These are phyloP conservation scores for Borostomias antarcticus DNA, from an alignment of 2,797 vertebrate species.

Conservation along the genomic window DNA sequence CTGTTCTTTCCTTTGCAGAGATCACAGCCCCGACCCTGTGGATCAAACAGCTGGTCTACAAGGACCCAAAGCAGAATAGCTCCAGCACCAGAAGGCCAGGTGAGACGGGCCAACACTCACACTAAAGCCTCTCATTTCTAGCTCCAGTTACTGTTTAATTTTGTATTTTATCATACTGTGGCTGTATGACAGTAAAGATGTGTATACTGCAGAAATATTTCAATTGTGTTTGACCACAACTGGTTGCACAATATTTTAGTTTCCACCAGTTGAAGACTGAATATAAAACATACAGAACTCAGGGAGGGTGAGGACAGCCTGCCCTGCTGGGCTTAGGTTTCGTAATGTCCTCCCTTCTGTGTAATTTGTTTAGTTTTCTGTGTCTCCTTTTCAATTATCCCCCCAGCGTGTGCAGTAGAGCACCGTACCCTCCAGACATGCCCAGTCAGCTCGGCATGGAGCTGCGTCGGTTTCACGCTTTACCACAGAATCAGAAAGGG, in stretches of 20 bases:
- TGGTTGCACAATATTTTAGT: constrained; percentile 49
- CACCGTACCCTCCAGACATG: constrained; percentile 54
- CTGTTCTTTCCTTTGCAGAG: constrained; percentile 74
- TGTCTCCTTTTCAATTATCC: constrained; percentile 63
- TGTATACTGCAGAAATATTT: no score
- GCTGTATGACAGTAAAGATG: no score
- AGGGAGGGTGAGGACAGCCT: constrained; percentile 45
- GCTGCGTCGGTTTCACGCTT: constrained; percentile 48
- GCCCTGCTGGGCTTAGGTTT: constrained; percentile 47
- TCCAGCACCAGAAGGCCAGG: constrained; percentile 88
- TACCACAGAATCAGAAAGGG: constrained; percentile 37
- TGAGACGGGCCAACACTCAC: constrained; percentile 56
- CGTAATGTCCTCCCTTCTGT: constrained; percentile 51
- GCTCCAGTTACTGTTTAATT: no score
- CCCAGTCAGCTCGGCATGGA: constrained; percentile 17
- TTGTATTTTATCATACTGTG: no score
- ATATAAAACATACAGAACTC: constrained; percentile 55
- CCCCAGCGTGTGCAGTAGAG: constrained; percentile 52
- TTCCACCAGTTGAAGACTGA: constrained; percentile 42
- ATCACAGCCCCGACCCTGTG: constrained; percentile 96
- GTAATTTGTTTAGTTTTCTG: constrained; percentile 68
- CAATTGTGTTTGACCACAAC: constrained; percentile 13
- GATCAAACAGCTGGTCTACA: constrained; percentile 93
- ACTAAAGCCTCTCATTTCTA: no score
- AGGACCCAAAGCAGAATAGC: constrained; percentile 90